phyloP scores from a whole-genome alignment of 1,140 invertebrate species.

The Zaprionus tsacasi region DNA sequence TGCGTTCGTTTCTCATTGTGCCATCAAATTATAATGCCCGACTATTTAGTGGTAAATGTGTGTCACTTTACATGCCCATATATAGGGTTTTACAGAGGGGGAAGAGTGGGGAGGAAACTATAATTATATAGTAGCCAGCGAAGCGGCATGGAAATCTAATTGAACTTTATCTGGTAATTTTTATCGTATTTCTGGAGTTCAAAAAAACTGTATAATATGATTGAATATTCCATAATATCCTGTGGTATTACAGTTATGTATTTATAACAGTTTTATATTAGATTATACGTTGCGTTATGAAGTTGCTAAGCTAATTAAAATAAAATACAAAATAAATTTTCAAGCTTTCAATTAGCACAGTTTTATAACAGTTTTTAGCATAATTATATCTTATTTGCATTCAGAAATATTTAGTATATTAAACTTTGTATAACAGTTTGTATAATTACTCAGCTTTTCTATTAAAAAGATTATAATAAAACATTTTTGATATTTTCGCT shows the following conservation, averaged over 20 bases:
- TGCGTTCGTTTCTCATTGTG: conserved; percentile 65
- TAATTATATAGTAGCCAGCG: conserved; percentile 53
- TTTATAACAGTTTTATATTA: not conserved
- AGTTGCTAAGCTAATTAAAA: not conserved
- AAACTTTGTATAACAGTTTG: not conserved
- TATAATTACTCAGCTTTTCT: too few species aligned
- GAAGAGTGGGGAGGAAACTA: too few species aligned
- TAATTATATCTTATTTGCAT: too few species aligned
- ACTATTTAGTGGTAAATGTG: conserved; percentile 79
- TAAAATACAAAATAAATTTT: too few species aligned
- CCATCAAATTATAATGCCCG: conserved; percentile 80
- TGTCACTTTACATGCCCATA: conserved; percentile 64
- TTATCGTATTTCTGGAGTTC: conserved; percentile 9
- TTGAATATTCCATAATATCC: not conserved
- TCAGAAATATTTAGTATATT: too few species aligned
- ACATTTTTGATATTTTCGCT: too few species aligned
- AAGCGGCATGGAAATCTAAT: conserved; percentile 38
- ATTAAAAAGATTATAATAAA: too few species aligned
- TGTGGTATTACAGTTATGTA: not conserved
- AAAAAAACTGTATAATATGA: not conserved
- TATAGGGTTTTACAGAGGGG: conserved; percentile 11
- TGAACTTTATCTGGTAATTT: conserved; percentile 54
- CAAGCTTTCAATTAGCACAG: too few species aligned
- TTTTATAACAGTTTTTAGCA: not conserved
- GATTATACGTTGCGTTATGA: too few species aligned